Evolutionary conservation across 2,888 invertebrate species (phyloP), one percentile per base, ranked within the genome.

Genomic region (Cosmia pyralina): DNA sequence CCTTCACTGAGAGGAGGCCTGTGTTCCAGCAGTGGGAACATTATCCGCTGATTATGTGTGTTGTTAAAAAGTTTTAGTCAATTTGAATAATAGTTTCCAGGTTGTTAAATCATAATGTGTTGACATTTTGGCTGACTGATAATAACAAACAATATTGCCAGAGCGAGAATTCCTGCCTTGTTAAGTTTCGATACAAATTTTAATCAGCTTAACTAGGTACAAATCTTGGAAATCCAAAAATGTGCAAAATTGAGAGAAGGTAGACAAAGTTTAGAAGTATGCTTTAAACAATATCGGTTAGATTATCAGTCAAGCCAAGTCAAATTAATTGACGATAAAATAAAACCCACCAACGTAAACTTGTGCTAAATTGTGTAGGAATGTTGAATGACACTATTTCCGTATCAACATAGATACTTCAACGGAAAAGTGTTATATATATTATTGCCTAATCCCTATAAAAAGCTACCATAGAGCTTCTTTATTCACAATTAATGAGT

Each of bases 131-230:
- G 2, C 1, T 19, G 50, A 48, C 28, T 63, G 57, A 34, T 55
- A 72, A 79, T 66, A 53, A 79, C 60, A 72, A 79, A 66, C 41
- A 63, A 63, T 60, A 52, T 71, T 57, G 17, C 6, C 53, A 7
- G 7, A 7, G 44, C 38, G 2, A n/a, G 44, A 34, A 13, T 17
- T 60, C 17, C n/a, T n/a, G n/a, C n/a, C n/a, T n/a, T 28, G 57
- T 38, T 13, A 34, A 48, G 3, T 13, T 60, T n/a, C 1, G 8
- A 5, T 48, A n/a, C 10, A 28, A n/a, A 22, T 50, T 60, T 44
- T 15, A 10, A 46, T n/a, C 52, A 13, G 5, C 3, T 7, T 2
- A 13, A 8, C 11, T 19, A 5, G 17, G 1, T 11, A 13, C 1
- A 13, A 28, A n/a, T 15, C 4, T 10, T 28, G 8, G 8, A 17